Conservation (phyloP, 2,888 invertebrate species). For the Bembecia ichneumoniformis region DNA sequence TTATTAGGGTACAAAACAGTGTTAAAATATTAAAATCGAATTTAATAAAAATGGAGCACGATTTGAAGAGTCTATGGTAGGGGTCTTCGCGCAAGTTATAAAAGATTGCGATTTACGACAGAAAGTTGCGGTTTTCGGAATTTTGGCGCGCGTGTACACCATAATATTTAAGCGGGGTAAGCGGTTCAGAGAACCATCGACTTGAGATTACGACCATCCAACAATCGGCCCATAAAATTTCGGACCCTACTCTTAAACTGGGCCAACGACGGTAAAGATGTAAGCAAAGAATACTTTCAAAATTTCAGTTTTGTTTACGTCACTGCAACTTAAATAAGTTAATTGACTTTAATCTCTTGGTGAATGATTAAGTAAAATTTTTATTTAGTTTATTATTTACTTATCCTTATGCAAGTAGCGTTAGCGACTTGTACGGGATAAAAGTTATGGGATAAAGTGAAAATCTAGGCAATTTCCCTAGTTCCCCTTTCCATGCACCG, state of each 20-base stretch:
- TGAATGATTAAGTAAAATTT: no score
- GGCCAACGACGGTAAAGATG: conserved; percentile 9
- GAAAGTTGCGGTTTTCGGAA: conserved; percentile 35
- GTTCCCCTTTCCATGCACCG: no score
- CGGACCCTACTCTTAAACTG: conserved; percentile 12
- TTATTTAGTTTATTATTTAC: no score
- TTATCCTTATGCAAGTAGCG: no score
- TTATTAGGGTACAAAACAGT: no score
- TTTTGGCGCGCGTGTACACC: conserved; percentile 14
- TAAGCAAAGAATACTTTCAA: neutral
- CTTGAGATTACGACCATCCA: conserved; percentile 19
- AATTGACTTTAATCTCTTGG: no score
- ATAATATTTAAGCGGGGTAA: conserved; percentile 13
- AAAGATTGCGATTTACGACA: conserved; percentile 36
- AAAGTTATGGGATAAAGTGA: no score
- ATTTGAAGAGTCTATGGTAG: conserved; percentile 8
- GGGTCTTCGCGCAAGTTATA: conserved; percentile 20
- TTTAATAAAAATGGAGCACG: conserved; percentile 2
- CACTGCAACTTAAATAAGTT: no score
- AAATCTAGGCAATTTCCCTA: no score
- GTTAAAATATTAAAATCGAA: no score
- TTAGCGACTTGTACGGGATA: no score
- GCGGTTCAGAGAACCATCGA: conserved; percentile 16
- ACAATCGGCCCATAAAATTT: conserved; percentile 21
- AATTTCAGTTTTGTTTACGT: no score